Evolutionary conservation across 2,888 invertebrate species (phyloP).

Genomic region (Seladonia tumulorum): DNA sequence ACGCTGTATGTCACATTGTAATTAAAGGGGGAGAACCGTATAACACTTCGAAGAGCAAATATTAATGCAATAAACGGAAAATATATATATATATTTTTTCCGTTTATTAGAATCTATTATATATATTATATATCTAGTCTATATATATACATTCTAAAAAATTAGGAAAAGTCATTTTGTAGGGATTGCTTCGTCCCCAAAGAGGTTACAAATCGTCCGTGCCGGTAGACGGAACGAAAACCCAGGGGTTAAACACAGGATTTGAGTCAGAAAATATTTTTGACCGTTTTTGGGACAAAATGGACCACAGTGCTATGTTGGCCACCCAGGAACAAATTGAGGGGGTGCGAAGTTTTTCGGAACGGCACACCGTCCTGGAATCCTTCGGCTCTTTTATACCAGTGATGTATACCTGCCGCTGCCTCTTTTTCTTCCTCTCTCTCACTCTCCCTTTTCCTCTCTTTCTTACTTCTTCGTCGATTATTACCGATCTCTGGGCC

Average conservation of each 20-base stretch:
- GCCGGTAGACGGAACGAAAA: not conserved
- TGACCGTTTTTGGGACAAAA: not conserved
- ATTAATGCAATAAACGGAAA: no score
- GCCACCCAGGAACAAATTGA: conserved; percentile 47
- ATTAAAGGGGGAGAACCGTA: no score
- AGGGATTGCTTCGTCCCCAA: not conserved
- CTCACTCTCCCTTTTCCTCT: not conserved
- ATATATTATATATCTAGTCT: no score
- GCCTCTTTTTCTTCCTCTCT: not conserved
- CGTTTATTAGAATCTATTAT: no score
- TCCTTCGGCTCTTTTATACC: not conserved
- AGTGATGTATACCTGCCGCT: conserved; percentile 1
- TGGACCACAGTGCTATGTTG: conserved; percentile 16
- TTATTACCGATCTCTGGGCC: not conserved
- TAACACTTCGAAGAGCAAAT: no score
- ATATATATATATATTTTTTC: no score
- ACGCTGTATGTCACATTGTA: no score
- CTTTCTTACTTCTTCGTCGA: not conserved
- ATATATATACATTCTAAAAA: no score
- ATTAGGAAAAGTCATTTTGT: not conserved
- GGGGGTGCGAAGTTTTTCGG: conserved; percentile 39
- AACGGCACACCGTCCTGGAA: not conserved
- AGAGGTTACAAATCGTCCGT: not conserved
- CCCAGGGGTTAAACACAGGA: not conserved
- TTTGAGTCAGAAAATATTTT: not conserved